Evolutionary conservation across 2,888 invertebrate genomes (phyloP).

Genomic region (Carcina quercana): DNA sequence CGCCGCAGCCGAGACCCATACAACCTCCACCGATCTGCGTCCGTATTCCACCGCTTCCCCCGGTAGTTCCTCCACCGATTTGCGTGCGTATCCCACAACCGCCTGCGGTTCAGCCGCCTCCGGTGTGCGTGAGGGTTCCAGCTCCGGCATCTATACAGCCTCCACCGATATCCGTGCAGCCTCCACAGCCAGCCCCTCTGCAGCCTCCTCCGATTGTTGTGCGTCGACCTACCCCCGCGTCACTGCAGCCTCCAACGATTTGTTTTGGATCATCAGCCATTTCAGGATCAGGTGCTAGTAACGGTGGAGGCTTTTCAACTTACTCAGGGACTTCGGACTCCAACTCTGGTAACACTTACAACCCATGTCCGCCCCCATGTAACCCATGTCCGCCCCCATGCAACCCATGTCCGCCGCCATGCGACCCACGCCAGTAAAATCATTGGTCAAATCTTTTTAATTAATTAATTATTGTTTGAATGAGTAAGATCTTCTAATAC

Average conservation of each 20-base stretch:
- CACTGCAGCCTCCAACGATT: neutral
- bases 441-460: no score
- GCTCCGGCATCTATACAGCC: conserved; percentile 19
- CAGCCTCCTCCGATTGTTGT: conserved; percentile 36
- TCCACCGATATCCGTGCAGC: conserved; percentile 17
- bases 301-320: no score
- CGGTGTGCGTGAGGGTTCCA: conserved; percentile 29
- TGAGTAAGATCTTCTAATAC: no score
- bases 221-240: neutral
- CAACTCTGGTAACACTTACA: neutral
- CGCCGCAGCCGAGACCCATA: conserved; percentile 27
- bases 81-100: conserved; percentile 34
- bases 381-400: neutral
- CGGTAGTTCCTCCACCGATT: conserved; percentile 37
- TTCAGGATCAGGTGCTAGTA: neutral
- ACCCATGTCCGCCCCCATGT: neutral
- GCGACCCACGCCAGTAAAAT: no score
- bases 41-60: conserved; percentile 27
- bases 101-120: conserved; percentile 24
- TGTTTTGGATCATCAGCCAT: neutral
- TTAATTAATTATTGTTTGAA: no score
- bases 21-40: conserved; percentile 39
- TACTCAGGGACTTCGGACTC: no score
- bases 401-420: conserved; percentile 2
- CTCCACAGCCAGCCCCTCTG: neutral